Evolutionary conservation across 2,113 vertebrate genomes (phyloP).

Genomic region (Kryptolebias marmoratus): DNA sequence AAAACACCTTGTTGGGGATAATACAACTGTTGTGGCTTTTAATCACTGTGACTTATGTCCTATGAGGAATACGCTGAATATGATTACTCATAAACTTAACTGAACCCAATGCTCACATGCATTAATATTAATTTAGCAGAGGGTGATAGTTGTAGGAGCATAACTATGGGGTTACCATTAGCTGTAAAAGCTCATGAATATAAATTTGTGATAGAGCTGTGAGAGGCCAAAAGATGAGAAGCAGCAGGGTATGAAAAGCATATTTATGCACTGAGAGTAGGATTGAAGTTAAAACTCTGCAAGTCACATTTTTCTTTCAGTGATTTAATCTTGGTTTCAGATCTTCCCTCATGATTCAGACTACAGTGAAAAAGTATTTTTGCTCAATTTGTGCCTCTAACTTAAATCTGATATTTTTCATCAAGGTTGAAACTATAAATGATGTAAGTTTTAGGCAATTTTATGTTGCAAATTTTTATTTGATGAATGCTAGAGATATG

Average conservation of each 20-base stretch:
- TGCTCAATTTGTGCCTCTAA: neutral
- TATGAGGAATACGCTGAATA: conserved; percentile 84
- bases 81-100: conserved; percentile 86
- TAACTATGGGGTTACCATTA: conserved; percentile 79
- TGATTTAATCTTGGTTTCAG: conserved; percentile 45
- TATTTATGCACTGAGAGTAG: conserved; percentile 55
- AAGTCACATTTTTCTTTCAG: conserved; percentile 22
- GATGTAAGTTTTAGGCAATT: conserved; percentile 1
- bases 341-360: conserved; percentile 17
- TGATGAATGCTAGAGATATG: neutral
- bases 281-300: conserved; percentile 44
- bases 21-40: conserved; percentile 69
- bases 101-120: conserved; percentile 76
- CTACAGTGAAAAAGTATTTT: conserved; percentile 13
- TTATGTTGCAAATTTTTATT: neutral
- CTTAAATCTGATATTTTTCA: conserved; percentile 9
- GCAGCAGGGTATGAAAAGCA: conserved; percentile 65
- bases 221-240: conserved; percentile 59
- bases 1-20: conserved; percentile 66
- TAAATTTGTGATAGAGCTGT: conserved; percentile 67
- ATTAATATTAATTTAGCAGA: conserved; percentile 85
- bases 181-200: conserved; percentile 80
- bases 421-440: neutral
- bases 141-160: conserved; percentile 68
- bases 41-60: conserved; percentile 82